A percentile compares a stretch with the other conserved stretches of the same genome.
These are phyloP conservation scores for Poecilia latipinna DNA, from an alignment of 2,113 vertebrate genomes.

Conservation along the genomic window DNA sequence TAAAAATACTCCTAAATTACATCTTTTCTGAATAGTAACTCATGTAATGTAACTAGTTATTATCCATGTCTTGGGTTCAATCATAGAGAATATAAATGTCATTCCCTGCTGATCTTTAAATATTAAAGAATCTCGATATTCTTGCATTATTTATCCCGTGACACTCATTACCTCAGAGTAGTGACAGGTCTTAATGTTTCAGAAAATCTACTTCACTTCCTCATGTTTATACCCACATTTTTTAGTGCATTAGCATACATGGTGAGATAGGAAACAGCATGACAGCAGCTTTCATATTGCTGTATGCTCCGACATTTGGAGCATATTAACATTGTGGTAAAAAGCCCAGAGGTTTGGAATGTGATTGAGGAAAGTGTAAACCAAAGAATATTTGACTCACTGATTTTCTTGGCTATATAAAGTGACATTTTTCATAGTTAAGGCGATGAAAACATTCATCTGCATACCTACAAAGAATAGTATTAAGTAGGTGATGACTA, in stretches of 20 bases:
- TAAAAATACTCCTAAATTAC: too few species aligned
- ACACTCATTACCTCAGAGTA: neutral
- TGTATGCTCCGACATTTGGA: conserved; percentile 12
- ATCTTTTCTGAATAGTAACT: too few species aligned
- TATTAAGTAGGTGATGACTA: conserved; percentile 36
- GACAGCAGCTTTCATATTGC: neutral
- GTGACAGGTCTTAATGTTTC: neutral
- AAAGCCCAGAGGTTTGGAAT: conserved; percentile 23
- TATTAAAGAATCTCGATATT: too few species aligned
- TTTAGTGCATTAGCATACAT: neutral
- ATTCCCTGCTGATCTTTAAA: too few species aligned
- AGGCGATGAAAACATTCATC: conserved; percentile 17
- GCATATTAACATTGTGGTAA: conserved; percentile 1
- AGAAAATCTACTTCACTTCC: neutral
- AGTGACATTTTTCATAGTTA: conserved; percentile 15
- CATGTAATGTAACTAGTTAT: too few species aligned
- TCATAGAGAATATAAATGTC: too few species aligned
- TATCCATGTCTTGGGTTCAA: too few species aligned
- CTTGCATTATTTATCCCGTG: too few species aligned
- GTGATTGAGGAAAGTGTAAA: conserved; percentile 34
- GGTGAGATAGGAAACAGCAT: neutral
- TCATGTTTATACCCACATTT: neutral
- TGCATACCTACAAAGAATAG: conserved; percentile 13
- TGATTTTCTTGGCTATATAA: conserved; percentile 39
- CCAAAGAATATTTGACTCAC: conserved; percentile 19